Conservation (phyloP, 2,113 vertebrate species). For the Seriola rivoliana region DNA sequence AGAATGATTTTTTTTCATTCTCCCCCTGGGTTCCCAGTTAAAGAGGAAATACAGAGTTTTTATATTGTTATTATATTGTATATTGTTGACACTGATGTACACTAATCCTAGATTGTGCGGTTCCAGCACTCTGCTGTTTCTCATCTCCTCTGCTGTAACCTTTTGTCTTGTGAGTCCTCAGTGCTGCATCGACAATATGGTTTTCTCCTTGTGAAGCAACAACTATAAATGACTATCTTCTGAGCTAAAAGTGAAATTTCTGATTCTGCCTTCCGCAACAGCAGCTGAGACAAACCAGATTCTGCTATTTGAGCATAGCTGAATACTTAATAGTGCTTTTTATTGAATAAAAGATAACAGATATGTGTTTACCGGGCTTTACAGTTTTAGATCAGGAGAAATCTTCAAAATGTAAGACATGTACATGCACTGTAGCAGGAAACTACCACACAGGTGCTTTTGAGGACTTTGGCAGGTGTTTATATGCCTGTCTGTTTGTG, state of each 20-base stretch:
- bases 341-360: not conserved
- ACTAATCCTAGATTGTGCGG: slow-evolving; percentile 34
- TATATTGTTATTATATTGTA: not conserved
- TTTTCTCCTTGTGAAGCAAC: not conserved
- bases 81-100: not conserved
- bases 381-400: too few species aligned
- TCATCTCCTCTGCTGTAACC: slow-evolving; percentile 13
- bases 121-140: not conserved
- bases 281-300: not conserved
- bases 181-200: not conserved
- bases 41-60: slow-evolving; percentile 3
- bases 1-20: not conserved
- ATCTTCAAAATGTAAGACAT: too few species aligned
- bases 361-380: not conserved
- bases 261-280: not conserved
- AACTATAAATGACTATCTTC: slow-evolving; percentile 1
- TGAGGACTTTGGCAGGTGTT: too few species aligned
- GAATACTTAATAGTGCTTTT: not conserved
- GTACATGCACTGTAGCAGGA: too few species aligned
- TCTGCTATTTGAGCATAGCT: not conserved
- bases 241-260: not conserved
- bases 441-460: too few species aligned
- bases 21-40: not conserved
- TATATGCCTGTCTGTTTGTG: too few species aligned
- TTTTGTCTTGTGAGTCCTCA: not conserved